Conservation (phyloP, 2,888 invertebrate genomes). For the Antitype chi region DNA sequence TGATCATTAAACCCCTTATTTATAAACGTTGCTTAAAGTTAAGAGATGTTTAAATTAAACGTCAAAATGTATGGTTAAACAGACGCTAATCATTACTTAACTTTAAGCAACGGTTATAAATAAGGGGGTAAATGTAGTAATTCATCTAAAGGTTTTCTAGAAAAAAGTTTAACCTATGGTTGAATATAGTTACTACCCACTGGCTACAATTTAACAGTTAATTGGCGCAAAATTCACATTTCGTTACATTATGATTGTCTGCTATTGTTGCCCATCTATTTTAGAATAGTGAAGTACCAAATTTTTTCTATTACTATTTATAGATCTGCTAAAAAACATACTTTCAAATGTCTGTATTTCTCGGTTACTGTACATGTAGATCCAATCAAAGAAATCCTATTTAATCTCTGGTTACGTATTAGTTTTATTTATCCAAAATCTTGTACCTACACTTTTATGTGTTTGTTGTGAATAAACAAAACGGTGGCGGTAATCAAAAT, state of each 20-base stretch:
- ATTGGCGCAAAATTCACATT: background rate
- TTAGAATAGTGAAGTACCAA: no score
- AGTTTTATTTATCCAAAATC: background rate
- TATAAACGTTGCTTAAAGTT: no score
- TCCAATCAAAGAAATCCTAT: background rate
- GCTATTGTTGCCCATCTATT: no score
- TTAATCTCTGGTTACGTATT: background rate
- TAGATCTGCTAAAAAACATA: background rate
- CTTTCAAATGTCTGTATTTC: background rate
- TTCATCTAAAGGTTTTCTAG: background rate
- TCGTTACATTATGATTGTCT: background rate
- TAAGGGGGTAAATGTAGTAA: conserved; percentile 11
- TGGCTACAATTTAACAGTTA: conserved; percentile 13
- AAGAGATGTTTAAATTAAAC: no score
- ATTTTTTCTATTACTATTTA: no score
- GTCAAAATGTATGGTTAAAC: no score
- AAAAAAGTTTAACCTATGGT: background rate
- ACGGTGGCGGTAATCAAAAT: background rate
- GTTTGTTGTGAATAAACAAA: background rate
- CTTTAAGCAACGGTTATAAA: no score
- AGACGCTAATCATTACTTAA: no score
- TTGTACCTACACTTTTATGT: background rate
- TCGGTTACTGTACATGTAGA: background rate
- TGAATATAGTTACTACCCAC: background rate
- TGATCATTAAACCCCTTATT: no score